Evolutionary conservation across 2,113 vertebrate genomes (phyloP), one percentile per base, ranked within the genome.

Genomic region (Aptenodytes patagonicus): DNA sequence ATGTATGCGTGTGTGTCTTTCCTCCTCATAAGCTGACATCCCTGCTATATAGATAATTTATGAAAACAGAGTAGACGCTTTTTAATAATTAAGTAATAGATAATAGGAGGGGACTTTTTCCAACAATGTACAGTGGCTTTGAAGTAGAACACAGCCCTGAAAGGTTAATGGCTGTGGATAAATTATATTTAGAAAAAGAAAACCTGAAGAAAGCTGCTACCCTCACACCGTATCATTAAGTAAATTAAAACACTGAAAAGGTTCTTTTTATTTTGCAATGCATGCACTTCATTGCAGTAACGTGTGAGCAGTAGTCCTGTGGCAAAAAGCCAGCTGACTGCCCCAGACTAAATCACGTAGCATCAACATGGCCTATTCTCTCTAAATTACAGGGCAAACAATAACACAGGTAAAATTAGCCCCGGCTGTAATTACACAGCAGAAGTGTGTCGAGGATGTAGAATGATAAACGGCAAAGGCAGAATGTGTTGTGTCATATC

Each of bases 41-140:
- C 64, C 87, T 92, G 95, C 92, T 95, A 92, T 96, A 98, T 98
- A 93, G 98, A 98, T 98, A 98, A 98, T 98, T 98, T 97, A 98
- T 98, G 97, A 98, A 98, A 98, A 98, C 95, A 95, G 97, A 98
- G 96, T 97, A 97, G 98, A 95, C 0, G 46, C 97, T 97, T 98
- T 98, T 98, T 96, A 98, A 98, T 98, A 98, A 98, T 98, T 98
- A 98, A 98, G 89, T 97, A 97, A 97, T 75, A 96, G 97, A 97
- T 98, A 98, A 98, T 98, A 96, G 85, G 93, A 92, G 89, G 90
- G 28, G 85, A 95, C 51, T 92, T 97, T 83, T 94, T 29, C 70
- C 85, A 79, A 73, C 86, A 75, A 92, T 13, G 38, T 92, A 69
- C 85, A 13, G 66, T 55, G 65, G 79, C 75, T 95, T 95, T 95